Percentiles rank a stretch among this genome's conserved stretches.
Conservation (phyloP, 2,888 invertebrate genomes). For the Pristionchus maxplancki region DNA sequence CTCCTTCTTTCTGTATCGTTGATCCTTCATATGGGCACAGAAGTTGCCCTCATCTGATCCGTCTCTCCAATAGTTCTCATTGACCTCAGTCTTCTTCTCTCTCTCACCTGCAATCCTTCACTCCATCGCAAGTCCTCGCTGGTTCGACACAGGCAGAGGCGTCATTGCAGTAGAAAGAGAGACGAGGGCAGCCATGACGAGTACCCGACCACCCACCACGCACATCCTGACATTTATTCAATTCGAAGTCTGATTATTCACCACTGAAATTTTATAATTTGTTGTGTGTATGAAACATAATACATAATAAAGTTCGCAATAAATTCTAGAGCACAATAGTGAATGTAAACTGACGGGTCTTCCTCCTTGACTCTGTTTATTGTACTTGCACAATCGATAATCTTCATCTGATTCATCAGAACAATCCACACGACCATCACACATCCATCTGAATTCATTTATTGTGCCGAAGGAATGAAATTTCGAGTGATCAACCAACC, state of each 20-base stretch:
- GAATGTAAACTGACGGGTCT: background rate
- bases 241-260: background rate
- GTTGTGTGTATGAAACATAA: too few relatives aligned
- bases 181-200: constrained; percentile 29
- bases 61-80: constrained; percentile 48
- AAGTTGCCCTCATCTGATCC: constrained; percentile 47
- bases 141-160: constrained; percentile 50
- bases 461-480: background rate
- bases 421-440: constrained; percentile 50
- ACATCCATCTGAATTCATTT: constrained; percentile 46
- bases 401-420: constrained; percentile 51
- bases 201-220: constrained; percentile 33
- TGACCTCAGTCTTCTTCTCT: too few relatives aligned
- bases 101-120: constrained; percentile 46
- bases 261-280: too few relatives aligned
- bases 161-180: constrained; percentile 34
- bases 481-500: too few relatives aligned
- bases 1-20: constrained; percentile 10
- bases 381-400: constrained; percentile 45
- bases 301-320: too few relatives aligned
- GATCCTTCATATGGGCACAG: constrained; percentile 44
- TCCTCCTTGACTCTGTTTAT: constrained; percentile 44
- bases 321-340: background rate
- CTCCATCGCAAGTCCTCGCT: constrained; percentile 50
- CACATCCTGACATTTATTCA: constrained; percentile 36